A percentile compares a stretch with the other conserved stretches of the same genome.
These are phyloP conservation scores for Agapostemon virescens DNA, from an alignment of 2,888 invertebrate genomes.

Conservation along the genomic window DNA sequence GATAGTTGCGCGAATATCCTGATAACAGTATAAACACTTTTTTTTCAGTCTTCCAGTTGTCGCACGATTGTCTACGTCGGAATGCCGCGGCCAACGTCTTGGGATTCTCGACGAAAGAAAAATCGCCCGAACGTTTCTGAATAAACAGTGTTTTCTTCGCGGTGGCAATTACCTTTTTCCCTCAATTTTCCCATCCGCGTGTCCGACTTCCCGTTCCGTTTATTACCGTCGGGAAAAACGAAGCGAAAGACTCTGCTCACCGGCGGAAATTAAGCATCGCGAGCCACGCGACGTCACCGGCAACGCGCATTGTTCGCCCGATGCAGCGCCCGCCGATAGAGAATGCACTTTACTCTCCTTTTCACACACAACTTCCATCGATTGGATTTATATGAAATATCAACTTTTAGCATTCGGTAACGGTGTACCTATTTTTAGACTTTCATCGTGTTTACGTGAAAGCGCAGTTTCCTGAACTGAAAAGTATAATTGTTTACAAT, in stretches of 20 bases:
- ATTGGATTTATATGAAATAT: not conserved
- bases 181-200: not conserved
- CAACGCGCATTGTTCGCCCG: not conserved
- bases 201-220: conserved; percentile 3
- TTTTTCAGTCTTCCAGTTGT: not conserved
- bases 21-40: not conserved
- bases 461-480: no score
- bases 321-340: not conserved
- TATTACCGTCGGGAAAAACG: not conserved
- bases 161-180: conserved; percentile 7
- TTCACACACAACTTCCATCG: not conserved
- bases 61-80: not conserved
- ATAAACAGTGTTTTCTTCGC: conserved; percentile 5
- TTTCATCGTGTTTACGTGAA: no score
- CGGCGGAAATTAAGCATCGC: conserved; percentile 3
- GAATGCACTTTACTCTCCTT: not conserved
- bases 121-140: not conserved
- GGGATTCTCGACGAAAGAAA: not conserved
- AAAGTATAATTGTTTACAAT: no score
- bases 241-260: not conserved
- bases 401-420: no score
- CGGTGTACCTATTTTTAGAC: no score
- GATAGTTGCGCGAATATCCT: not conserved
- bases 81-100: not conserved
- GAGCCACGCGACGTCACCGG: not conserved